Conservation (phyloP, 1,140 invertebrate species). For the Camponotus pennsylvanicus region DNA sequence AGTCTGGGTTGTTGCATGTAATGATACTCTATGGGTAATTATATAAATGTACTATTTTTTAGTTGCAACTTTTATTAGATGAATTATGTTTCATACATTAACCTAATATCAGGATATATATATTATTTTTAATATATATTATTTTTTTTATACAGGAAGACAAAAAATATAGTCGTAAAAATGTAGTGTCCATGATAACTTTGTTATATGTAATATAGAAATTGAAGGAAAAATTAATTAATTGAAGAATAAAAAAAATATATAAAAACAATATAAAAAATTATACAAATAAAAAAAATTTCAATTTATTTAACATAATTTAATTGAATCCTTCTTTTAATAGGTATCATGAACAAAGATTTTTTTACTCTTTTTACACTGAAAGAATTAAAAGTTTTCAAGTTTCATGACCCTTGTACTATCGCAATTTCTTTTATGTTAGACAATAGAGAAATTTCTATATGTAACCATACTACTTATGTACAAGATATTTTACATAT, state of each 20-base stretch:
- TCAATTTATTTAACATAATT: background rate
- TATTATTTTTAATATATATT: too few relatives aligned
- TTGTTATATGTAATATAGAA: background rate
- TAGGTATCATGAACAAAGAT: background rate
- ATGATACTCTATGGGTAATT: too few relatives aligned
- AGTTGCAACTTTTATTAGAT: slow-evolving; percentile 23
- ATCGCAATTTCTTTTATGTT: background rate
- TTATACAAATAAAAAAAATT: background rate
- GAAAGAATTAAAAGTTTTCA: background rate
- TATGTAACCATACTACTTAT: slow-evolving; percentile 1
- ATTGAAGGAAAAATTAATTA: background rate
- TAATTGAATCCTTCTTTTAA: slow-evolving; percentile 9
- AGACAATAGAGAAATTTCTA: background rate
- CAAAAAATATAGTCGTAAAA: background rate
- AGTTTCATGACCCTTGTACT: background rate
- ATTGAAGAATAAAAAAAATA: too few relatives aligned
- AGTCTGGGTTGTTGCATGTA: too few relatives aligned
- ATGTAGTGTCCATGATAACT: background rate
- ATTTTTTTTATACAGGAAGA: too few relatives aligned
- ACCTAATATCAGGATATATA: too few relatives aligned
- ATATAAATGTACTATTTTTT: too few relatives aligned
- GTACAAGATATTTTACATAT: slow-evolving; percentile 29
- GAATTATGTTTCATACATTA: background rate
- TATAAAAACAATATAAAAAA: background rate
- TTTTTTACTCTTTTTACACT: background rate